Evolutionary conservation across 2,888 invertebrate species (phyloP).

Genomic region (Fabriciana adippe): DNA sequence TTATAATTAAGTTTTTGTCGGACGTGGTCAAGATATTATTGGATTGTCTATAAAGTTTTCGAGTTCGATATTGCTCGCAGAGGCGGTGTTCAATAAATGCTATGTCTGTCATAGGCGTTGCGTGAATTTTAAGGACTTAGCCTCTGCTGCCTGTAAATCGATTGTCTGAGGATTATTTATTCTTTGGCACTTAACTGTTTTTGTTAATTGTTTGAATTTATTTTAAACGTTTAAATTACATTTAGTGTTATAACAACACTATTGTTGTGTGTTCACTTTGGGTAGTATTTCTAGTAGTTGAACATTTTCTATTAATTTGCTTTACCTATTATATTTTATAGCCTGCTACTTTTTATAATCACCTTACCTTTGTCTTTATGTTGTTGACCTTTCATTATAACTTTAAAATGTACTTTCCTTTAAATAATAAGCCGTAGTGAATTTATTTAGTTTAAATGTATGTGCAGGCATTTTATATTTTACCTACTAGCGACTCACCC

Average conservation of each 20-base stretch:
- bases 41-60: constrained; percentile 33
- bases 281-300: no score
- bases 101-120: constrained; percentile 20
- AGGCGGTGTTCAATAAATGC: constrained; percentile 30
- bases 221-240: no score
- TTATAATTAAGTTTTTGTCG: constrained; percentile 19
- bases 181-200: neutral
- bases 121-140: constrained; percentile 29
- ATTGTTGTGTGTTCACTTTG: no score
- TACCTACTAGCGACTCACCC: neutral
- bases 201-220: no score
- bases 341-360: no score
- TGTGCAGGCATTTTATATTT: neutral
- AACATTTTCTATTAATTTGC: no score
- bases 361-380: no score
- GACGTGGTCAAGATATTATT: constrained; percentile 20
- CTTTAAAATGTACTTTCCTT: no score
- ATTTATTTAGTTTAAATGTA: neutral
- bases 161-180: constrained; percentile 13
- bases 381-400: no score
- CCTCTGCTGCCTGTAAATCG: constrained; percentile 17
- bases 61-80: constrained; percentile 28
- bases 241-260: no score
- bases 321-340: no score
- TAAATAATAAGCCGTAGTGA: no score